Evolutionary conservation across 2,113 vertebrate species (phyloP).

Genomic region (Nyctibius bracteatus): DNA sequence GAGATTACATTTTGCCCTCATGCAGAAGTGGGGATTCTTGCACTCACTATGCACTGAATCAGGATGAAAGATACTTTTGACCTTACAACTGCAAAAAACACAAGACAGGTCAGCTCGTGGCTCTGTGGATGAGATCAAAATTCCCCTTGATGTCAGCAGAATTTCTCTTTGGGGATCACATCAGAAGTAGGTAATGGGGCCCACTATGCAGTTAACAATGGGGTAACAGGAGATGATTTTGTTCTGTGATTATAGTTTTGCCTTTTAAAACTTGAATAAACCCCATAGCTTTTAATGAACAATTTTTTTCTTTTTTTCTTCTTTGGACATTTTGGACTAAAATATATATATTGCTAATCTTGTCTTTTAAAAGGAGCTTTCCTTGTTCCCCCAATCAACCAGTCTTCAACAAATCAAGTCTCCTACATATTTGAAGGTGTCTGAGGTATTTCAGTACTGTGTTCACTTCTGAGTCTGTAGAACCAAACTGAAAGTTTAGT

Average conservation of each 20-base stretch:
- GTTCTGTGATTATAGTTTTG: background rate
- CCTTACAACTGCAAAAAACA: background rate
- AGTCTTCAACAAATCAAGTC: background rate
- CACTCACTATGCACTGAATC: background rate
- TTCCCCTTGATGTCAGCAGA: background rate
- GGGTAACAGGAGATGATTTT: background rate
- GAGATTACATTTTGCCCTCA: background rate
- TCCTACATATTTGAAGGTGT: background rate
- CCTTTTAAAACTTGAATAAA: background rate
- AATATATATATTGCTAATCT: background rate
- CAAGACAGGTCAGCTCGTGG: background rate
- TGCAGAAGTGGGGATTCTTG: background rate
- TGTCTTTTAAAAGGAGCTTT: background rate
- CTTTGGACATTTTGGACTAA: background rate
- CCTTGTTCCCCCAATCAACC: background rate
- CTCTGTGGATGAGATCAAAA: background rate
- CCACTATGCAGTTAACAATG: background rate
- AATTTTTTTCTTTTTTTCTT: background rate
- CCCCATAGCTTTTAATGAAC: background rate
- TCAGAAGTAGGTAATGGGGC: background rate
- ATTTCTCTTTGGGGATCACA: background rate
- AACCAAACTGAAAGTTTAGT: background rate
- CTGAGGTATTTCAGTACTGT: background rate
- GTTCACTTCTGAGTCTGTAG: constrained; percentile 2
- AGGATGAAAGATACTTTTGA: background rate